Percentiles rank a stretch among this genome's conserved stretches.
phyloP scores from a whole-genome alignment of 2,113 vertebrate genomes.

The Panurus biarmicus region DNA sequence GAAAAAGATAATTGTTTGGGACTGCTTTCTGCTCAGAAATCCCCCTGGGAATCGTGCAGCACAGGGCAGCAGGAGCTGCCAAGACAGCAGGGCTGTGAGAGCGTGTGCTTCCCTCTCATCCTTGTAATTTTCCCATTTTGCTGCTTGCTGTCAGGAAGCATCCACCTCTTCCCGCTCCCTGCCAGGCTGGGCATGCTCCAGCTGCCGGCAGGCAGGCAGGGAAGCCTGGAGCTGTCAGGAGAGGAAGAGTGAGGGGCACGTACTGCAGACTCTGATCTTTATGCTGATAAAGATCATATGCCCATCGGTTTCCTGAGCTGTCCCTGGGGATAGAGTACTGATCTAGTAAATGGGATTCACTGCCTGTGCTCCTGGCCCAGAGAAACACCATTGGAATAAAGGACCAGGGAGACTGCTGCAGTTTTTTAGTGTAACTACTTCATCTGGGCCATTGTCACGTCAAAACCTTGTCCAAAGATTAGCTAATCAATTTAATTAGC shows the following conservation, averaged over 20 bases:
- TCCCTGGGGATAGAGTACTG: not conserved
- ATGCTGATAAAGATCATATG: not conserved
- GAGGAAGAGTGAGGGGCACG: not conserved
- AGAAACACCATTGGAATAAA: not conserved
- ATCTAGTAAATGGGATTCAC: not conserved
- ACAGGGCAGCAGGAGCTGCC: not conserved
- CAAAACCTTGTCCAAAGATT: not conserved
- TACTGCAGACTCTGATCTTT: fast-evolving
- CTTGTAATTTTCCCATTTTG: not conserved
- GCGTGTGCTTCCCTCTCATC: fast-evolving
- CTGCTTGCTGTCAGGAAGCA: not conserved
- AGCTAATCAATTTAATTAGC: not conserved
- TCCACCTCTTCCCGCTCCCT: not conserved
- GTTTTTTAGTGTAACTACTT: not conserved
- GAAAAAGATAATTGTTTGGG: not conserved
- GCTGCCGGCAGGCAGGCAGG: not conserved
- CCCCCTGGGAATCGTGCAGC: not conserved
- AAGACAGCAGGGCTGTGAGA: fast-evolving
- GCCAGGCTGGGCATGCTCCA: not conserved
- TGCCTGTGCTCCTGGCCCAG: not conserved
- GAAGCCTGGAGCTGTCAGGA: not conserved
- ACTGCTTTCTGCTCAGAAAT: not conserved
- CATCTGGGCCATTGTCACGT: not conserved
- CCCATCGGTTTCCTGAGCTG: not conserved
- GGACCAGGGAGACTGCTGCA: not conserved